Evolutionary conservation across 2,113 vertebrate species (phyloP).

Genomic region (Pontoporia blainvillei): DNA sequence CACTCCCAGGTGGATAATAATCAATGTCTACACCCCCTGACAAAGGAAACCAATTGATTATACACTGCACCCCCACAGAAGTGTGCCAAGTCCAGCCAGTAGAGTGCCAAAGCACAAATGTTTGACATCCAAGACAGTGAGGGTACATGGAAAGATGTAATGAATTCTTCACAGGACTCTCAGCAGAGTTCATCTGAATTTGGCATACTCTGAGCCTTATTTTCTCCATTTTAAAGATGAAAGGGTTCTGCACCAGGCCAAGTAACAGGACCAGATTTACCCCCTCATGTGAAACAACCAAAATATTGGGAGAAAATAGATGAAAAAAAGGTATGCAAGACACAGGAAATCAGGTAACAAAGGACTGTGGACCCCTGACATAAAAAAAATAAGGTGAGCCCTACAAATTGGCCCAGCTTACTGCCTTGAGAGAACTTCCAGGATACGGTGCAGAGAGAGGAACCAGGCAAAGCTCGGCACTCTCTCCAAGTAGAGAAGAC

Average conservation of each 20-base stretch:
- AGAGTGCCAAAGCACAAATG: slow-evolving; percentile 4
- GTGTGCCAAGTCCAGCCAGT: not conserved
- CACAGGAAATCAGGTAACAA: not conserved
- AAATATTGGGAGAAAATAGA: not conserved
- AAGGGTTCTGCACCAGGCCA: not conserved
- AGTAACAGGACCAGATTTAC: not conserved
- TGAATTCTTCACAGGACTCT: not conserved
- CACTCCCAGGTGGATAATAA: slow-evolving; percentile 44
- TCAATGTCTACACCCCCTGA: slow-evolving; percentile 9
- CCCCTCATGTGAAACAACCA: not conserved
- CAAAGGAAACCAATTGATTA: slow-evolving; percentile 15
- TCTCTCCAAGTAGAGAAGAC: not conserved
- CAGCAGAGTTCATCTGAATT: not conserved
- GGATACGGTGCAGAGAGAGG: not conserved
- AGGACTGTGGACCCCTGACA: not conserved
- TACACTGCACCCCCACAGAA: not conserved
- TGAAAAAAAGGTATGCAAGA: not conserved
- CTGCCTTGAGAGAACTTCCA: not conserved
- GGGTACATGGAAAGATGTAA: not conserved
- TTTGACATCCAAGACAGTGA: not conserved
- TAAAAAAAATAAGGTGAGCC: not conserved
- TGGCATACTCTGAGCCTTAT: not conserved
- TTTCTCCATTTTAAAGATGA: slow-evolving; percentile 35
- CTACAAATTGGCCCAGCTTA: not conserved
- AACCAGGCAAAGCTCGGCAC: not conserved